Evolutionary conservation across 2,797 vertebrate species (phyloP).

Genomic region (Falco concolor): DNA sequence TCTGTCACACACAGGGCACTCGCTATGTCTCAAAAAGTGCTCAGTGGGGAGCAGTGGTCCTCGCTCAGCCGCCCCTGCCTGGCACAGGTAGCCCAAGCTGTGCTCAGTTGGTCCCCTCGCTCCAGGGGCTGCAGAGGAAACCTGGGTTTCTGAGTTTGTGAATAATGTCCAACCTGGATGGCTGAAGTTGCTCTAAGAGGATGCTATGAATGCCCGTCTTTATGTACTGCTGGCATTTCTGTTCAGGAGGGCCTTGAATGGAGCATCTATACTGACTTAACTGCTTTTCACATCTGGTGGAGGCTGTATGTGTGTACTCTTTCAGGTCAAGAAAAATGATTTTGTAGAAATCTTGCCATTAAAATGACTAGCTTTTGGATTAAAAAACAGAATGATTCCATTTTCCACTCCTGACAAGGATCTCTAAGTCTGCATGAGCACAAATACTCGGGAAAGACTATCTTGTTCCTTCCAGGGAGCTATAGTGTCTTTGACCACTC

Average conservation of each 20-base stretch:
- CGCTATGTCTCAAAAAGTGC: neutral
- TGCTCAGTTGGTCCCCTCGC: rapidly evolving
- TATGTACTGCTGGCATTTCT: slow-evolving; percentile 35
- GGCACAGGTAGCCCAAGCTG: rapidly evolving
- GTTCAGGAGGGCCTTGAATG: slow-evolving; percentile 32
- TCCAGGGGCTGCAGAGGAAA: neutral
- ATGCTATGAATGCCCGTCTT: slow-evolving; percentile 53
- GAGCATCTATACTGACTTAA: slow-evolving; percentile 46
- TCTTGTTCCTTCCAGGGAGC: slow-evolving; percentile 23
- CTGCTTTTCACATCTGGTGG: slow-evolving; percentile 31
- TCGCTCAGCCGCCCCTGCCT: neutral
- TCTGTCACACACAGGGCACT: neutral
- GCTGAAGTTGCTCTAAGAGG: neutral
- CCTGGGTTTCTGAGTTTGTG: neutral
- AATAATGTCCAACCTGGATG: neutral
- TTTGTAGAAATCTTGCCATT: slow-evolving; percentile 7
- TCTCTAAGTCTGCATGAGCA: neutral
- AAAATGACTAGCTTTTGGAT: slow-evolving; percentile 17
- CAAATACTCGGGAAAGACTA: slow-evolving; percentile 13
- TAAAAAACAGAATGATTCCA: slow-evolving; percentile 25
- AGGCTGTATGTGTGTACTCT: slow-evolving; percentile 11
- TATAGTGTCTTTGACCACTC: slow-evolving; percentile 24
- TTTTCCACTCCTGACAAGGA: slow-evolving; percentile 39
- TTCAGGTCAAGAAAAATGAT: slow-evolving; percentile 50
- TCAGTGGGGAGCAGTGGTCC: neutral